These are phyloP conservation scores for Acipenser transmontanus DNA, from an alignment of 2,797 vertebrate species.

Conservation along the genomic window DNA sequence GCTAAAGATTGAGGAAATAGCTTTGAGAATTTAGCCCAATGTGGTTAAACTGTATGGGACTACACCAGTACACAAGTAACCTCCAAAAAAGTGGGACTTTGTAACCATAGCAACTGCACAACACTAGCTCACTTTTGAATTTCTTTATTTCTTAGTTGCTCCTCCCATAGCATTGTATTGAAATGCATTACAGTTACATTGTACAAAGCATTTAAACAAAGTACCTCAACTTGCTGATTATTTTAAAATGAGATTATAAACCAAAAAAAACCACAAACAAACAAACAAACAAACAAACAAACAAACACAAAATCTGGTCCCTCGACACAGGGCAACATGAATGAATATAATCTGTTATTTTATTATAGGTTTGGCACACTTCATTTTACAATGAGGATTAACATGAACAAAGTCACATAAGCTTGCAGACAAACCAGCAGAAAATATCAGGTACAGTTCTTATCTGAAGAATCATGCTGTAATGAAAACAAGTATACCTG, in stretches of 20 bases:
- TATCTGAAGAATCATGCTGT: conserved; percentile 98
- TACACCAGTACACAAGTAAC: no score
- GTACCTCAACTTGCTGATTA: conserved; percentile 98
- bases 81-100: not conserved
- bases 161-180: conserved; percentile 97
- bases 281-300: conserved; percentile 68
- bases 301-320: conserved; percentile 73
- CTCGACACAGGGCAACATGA: conserved; percentile 81
- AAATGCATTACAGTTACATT: conserved; percentile 99
- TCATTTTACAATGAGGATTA: conserved; percentile 87
- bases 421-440: conserved; percentile 93
- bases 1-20: no score
- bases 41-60: not conserved
- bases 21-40: no score
- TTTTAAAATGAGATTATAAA: conserved; percentile 98
- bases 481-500: conserved; percentile 87
- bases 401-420: conserved; percentile 96
- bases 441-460: conserved; percentile 92
- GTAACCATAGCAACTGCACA: conserved; percentile 9
- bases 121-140: conserved; percentile 69
- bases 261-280: conserved; percentile 75
- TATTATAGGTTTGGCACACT: conserved; percentile 89
- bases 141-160: conserved; percentile 98
- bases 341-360: conserved; percentile 85
- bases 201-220: conserved; percentile 99